Percentiles rank a stretch among this genome's conserved stretches.
phyloP scores from a whole-genome alignment of 2,797 vertebrate genomes.

The Agapornis canus region DNA sequence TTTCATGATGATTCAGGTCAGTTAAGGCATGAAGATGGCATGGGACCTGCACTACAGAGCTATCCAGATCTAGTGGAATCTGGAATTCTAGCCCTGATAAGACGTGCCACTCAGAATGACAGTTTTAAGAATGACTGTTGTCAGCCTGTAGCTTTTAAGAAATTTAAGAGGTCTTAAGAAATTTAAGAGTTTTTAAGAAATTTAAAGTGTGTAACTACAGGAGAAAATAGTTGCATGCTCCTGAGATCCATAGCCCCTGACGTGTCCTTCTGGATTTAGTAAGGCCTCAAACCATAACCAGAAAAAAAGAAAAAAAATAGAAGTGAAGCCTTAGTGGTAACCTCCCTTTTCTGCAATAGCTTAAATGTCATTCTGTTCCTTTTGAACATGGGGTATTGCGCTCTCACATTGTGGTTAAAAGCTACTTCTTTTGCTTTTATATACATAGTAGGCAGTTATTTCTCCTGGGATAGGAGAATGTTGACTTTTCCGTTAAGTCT shows the following conservation, averaged over 20 bases:
- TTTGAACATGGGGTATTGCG: neutral
- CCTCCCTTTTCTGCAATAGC: neutral
- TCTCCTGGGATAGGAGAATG: neutral
- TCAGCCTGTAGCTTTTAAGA: neutral
- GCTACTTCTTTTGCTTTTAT: neutral
- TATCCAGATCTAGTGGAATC: neutral
- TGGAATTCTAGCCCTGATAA: neutral
- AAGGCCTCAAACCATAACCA: neutral
- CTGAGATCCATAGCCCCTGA: neutral
- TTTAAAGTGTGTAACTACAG: neutral
- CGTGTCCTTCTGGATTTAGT: neutral
- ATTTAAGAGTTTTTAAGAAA: neutral
- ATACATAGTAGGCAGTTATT: accelerated
- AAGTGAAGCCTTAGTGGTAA: neutral
- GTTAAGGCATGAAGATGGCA: neutral
- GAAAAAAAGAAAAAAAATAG: neutral
- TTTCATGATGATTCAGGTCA: neutral
- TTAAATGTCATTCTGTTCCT: neutral
- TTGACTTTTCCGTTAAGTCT: neutral
- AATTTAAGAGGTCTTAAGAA: neutral
- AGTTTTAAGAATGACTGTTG: neutral
- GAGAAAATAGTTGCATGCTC: neutral
- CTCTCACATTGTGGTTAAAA: neutral
- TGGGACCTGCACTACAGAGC: neutral
- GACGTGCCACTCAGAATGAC: neutral